Evolutionary conservation across 2,797 vertebrate genomes (phyloP).

Genomic region (Pelodytes ibericus): DNA sequence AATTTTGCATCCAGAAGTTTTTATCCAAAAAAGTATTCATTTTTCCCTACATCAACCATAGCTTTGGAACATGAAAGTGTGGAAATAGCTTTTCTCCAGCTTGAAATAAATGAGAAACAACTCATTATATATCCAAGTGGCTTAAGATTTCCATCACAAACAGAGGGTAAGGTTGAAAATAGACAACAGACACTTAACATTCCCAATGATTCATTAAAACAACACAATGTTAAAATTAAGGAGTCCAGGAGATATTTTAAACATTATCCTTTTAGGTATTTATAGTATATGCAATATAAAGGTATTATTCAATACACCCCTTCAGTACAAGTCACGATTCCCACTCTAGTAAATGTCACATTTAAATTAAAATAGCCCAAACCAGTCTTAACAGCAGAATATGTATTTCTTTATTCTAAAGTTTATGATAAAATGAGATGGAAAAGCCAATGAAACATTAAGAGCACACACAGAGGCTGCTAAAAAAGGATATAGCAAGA

Average conservation of each 20-base stretch:
- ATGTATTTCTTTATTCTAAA: too few relatives aligned
- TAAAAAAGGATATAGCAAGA: too few relatives aligned
- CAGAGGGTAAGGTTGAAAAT: background rate
- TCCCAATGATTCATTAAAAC: constrained; percentile 30
- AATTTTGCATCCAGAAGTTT: constrained; percentile 19
- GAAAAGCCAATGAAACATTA: too few relatives aligned
- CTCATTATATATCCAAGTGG: background rate
- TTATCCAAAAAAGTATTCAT: background rate
- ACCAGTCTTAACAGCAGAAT: too few relatives aligned
- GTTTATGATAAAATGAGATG: too few relatives aligned
- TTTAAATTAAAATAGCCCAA: too few relatives aligned
- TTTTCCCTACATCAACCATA: background rate
- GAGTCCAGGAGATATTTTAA: constrained; percentile 50
- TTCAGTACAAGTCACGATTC: too few relatives aligned
- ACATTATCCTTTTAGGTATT: constrained; percentile 46
- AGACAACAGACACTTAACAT: background rate
- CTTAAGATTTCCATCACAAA: constrained; percentile 2
- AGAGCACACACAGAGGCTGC: too few relatives aligned
- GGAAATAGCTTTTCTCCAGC: background rate
- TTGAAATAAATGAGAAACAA: background rate
- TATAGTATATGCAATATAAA: too few relatives aligned
- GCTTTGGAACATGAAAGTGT: background rate
- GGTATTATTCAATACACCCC: too few relatives aligned
- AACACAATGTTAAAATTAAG: constrained; percentile 53
- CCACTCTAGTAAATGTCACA: too few relatives aligned